Conservation (phyloP, 2,888 invertebrate species). For the Pegoplata infirma region DNA sequence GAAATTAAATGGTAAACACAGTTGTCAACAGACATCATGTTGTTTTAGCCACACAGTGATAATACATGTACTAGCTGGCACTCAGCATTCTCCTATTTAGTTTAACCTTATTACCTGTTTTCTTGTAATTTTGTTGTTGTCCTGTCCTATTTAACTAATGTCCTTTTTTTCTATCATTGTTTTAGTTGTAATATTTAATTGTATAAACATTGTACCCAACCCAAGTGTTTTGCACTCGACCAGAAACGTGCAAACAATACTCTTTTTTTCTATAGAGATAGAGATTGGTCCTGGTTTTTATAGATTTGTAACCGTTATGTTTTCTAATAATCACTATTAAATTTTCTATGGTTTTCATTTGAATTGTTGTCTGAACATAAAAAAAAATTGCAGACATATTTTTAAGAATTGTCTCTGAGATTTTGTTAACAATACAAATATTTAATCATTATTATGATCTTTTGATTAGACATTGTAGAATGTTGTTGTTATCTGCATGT, state of each 20-base stretch:
- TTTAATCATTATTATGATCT: neutral
- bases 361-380: constrained; percentile 14
- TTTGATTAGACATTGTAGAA: neutral
- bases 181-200: constrained; percentile 32
- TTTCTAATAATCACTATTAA: constrained; percentile 51
- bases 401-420: constrained; percentile 18
- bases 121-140: neutral
- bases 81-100: too few relatives aligned
- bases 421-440: neutral
- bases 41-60: constrained; percentile 43
- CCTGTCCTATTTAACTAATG: constrained; percentile 34
- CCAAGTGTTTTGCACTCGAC: constrained; percentile 23
- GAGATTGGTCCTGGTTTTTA: constrained; percentile 12
- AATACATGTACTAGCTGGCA: constrained; percentile 18
- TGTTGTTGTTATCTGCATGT: too few relatives aligned
- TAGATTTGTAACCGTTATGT: constrained; percentile 47
- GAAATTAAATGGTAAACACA: constrained; percentile 47
- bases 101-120: constrained; percentile 23
- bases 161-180: constrained; percentile 10
- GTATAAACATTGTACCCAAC: constrained; percentile 40
- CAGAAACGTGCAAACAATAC: constrained; percentile 12
- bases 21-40: constrained; percentile 59
- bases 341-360: constrained; percentile 54
- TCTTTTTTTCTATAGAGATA: too few relatives aligned
- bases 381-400: constrained; percentile 8